phyloP scores from a whole-genome alignment of 2,888 invertebrate species.

The Anaspis maculata region DNA sequence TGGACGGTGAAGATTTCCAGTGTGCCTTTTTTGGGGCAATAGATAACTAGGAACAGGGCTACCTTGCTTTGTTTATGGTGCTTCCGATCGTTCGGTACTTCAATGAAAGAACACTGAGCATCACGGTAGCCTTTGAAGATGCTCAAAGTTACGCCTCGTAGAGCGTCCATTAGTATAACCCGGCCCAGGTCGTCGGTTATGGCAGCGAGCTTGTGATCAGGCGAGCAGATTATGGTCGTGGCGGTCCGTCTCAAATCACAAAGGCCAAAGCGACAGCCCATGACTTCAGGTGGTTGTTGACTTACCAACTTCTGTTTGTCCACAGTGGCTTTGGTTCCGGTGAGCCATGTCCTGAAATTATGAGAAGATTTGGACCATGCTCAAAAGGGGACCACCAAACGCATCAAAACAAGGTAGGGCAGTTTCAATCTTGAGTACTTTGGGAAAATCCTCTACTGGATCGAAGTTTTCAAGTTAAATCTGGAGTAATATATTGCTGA shows the following conservation, averaged over 20 bases:
- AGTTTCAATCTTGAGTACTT: no score
- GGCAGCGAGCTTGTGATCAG: constrained; percentile 70
- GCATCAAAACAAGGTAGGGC: no score
- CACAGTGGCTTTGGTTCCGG: constrained; percentile 41
- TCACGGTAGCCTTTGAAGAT: constrained; percentile 96
- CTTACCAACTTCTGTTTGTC: constrained; percentile 39
- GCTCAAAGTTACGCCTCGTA: constrained; percentile 67
- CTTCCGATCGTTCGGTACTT: constrained; percentile 59
- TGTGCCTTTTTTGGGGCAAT: constrained; percentile 84
- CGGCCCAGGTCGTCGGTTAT: constrained; percentile 82
- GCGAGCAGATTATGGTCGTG: constrained; percentile 65
- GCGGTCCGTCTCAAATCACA: constrained; percentile 74
- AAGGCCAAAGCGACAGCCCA: constrained; percentile 73
- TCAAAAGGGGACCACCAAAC: background rate
- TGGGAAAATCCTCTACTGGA: no score
- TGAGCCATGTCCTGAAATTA: constrained; percentile 44
- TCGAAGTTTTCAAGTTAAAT: no score
- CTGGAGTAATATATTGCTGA: no score
- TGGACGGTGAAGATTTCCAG: constrained; percentile 91
- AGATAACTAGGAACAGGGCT: constrained; percentile 82
- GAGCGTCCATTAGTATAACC: constrained; percentile 77
- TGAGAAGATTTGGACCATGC: background rate
- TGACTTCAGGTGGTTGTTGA: constrained; percentile 58
- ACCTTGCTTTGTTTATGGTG: constrained; percentile 40
- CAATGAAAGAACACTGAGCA: constrained; percentile 90